Conservation (phyloP, 2,797 vertebrate genomes). For the Hemibagrus guttatus region DNA sequence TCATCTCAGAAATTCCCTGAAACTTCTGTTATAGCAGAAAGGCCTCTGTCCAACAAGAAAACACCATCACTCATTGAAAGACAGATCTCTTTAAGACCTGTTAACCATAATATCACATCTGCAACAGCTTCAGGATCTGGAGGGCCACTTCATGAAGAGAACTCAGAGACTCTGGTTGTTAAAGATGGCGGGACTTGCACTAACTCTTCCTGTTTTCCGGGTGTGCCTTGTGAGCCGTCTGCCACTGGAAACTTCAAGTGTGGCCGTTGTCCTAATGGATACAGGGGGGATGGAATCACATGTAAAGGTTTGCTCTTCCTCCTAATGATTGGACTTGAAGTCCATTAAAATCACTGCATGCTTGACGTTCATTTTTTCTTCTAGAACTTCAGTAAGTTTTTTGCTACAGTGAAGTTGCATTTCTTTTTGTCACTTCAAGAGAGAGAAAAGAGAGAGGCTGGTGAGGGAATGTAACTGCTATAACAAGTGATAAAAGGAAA, state of each 20-base stretch:
- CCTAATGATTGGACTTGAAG: neutral
- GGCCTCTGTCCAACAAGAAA: slow-evolving; percentile 37
- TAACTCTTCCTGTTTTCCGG: slow-evolving; percentile 80
- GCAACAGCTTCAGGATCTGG: neutral
- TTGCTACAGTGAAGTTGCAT: neutral
- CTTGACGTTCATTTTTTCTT: neutral
- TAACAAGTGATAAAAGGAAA: neutral
- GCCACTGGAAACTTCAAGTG: slow-evolving; percentile 72
- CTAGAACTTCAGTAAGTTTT: neutral
- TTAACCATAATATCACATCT: slow-evolving; percentile 49
- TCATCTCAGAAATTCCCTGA: slow-evolving; percentile 55
- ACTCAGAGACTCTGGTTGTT: neutral
- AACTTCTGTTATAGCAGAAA: slow-evolving; percentile 54
- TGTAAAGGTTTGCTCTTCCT: slow-evolving; percentile 79
- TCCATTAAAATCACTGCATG: neutral
- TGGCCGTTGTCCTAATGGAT: slow-evolving; percentile 80
- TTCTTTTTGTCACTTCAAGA: neutral
- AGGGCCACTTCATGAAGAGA: slow-evolving; percentile 7
- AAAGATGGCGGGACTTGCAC: slow-evolving; percentile 66
- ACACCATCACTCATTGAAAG: slow-evolving; percentile 50
- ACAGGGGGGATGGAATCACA: slow-evolving; percentile 79
- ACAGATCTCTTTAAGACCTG: slow-evolving; percentile 41
- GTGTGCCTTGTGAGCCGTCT: slow-evolving; percentile 77
- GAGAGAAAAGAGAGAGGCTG: neutral
- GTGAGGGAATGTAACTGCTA: neutral